Evolutionary conservation across 2,888 invertebrate species (phyloP).

Genomic region (Hypercompe scribonia): DNA sequence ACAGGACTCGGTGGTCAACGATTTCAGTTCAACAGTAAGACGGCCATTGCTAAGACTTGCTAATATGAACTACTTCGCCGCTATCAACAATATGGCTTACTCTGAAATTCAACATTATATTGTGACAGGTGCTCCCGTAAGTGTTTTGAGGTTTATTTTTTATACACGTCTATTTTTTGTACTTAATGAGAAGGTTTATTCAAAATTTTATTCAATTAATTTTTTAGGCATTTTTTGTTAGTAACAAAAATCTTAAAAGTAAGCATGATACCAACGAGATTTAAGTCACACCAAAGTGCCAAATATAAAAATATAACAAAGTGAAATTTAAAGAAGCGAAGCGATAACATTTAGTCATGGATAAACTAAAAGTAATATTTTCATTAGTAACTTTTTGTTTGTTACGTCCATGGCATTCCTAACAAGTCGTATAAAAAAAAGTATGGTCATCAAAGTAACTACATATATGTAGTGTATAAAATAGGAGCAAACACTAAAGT

Average conservation of each 20-base stretch:
- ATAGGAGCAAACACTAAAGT: no score
- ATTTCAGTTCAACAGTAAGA: background rate
- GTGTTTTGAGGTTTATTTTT: conserved; percentile 1
- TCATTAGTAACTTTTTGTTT: no score
- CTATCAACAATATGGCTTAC: conserved; percentile 40
- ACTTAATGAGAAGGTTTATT: background rate
- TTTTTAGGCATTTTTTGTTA: background rate
- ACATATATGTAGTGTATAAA: no score
- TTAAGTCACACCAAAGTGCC: background rate
- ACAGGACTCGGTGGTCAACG: background rate
- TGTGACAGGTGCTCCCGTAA: conserved; percentile 33
- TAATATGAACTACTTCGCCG: background rate
- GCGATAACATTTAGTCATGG: no score
- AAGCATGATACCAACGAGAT: background rate
- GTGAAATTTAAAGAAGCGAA: no score
- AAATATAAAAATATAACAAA: no score
- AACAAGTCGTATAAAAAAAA: no score
- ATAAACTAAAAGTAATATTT: no score
- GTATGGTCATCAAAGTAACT: no score
- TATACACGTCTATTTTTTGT: no score
- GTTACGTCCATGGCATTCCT: background rate
- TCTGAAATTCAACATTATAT: conserved; percentile 56
- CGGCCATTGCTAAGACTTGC: background rate
- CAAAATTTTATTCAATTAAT: background rate
- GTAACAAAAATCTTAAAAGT: background rate